Percentiles rank a stretch among this genome's conserved stretches.
phyloP scores from a whole-genome alignment of 1,140 invertebrate species.

The Augochlora pura region DNA sequence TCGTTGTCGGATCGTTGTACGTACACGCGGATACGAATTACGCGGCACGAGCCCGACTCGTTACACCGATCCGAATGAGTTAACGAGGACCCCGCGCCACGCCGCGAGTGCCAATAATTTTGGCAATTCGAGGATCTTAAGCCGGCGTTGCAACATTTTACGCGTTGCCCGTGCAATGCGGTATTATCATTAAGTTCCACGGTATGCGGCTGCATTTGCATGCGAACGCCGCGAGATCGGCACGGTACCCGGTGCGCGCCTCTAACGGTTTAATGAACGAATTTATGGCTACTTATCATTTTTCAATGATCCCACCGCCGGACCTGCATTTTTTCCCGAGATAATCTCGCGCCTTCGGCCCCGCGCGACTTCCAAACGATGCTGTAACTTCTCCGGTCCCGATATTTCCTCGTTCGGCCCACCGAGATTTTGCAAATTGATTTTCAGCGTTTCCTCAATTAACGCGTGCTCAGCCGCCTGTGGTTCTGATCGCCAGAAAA shows the following conservation, averaged over 20 bases:
- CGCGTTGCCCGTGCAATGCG: conserved; percentile 3
- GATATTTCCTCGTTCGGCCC: background rate
- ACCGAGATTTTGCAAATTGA: no score
- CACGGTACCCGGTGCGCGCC: conserved; percentile 13
- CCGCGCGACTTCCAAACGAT: background rate
- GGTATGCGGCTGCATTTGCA: conserved; percentile 43
- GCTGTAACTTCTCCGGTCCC: background rate
- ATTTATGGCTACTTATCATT: conserved; percentile 55
- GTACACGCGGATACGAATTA: background rate
- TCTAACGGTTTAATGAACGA: conserved; percentile 47
- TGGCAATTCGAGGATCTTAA: conserved; percentile 32
- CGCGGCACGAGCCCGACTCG: conserved; percentile 2
- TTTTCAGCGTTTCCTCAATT: no score
- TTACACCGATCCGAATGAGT: conserved; percentile 5
- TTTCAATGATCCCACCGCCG: conserved; percentile 25
- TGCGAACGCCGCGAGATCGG: conserved; percentile 21
- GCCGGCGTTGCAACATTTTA: conserved; percentile 29
- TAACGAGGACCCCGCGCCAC: conserved; percentile 13
- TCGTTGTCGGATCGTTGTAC: background rate
- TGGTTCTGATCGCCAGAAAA: no score
- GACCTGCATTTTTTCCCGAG: conserved; percentile 29
- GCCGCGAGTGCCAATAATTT: conserved; percentile 34
- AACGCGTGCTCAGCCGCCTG: no score
- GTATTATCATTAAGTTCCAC: conserved; percentile 40
- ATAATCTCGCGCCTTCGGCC: background rate